A percentile compares a stretch with the other conserved stretches of the same genome.
These are phyloP conservation scores for Numenius arquata DNA, from an alignment of 2,113 vertebrate species.

Conservation along the genomic window DNA sequence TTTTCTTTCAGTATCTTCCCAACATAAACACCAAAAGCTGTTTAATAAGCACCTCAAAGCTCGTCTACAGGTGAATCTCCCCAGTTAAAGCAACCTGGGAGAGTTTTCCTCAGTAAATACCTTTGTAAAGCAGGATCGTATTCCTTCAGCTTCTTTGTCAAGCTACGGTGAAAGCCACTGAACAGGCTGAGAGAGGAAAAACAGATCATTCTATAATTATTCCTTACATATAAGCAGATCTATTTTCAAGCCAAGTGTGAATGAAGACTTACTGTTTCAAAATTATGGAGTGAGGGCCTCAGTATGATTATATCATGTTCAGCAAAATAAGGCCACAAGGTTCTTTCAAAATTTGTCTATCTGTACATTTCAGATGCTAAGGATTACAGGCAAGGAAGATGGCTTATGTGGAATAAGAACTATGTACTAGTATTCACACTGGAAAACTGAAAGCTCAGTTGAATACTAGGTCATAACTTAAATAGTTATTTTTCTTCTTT, in stretches of 20 bases:
- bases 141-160: neutral
- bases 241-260: neutral
- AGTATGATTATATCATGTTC: neutral
- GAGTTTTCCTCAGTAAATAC: neutral
- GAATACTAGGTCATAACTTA: neutral
- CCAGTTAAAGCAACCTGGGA: neutral
- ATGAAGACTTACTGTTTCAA: neutral
- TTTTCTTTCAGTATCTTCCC: neutral
- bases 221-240: neutral
- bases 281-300: neutral
- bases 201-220: neutral
- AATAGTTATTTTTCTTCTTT: neutral
- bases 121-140: neutral
- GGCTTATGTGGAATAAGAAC: neutral
- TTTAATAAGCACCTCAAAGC: neutral
- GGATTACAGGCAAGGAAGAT: neutral
- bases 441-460: neutral
- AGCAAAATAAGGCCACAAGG: neutral
- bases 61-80: neutral
- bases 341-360: neutral
- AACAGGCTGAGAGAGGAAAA: neutral
- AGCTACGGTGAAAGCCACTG: neutral
- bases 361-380: neutral
- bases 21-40: neutral
- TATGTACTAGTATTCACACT: neutral